Evolutionary conservation across 2,113 vertebrate species (phyloP).

Genomic region (Pseudorectes ferrugineus): DNA sequence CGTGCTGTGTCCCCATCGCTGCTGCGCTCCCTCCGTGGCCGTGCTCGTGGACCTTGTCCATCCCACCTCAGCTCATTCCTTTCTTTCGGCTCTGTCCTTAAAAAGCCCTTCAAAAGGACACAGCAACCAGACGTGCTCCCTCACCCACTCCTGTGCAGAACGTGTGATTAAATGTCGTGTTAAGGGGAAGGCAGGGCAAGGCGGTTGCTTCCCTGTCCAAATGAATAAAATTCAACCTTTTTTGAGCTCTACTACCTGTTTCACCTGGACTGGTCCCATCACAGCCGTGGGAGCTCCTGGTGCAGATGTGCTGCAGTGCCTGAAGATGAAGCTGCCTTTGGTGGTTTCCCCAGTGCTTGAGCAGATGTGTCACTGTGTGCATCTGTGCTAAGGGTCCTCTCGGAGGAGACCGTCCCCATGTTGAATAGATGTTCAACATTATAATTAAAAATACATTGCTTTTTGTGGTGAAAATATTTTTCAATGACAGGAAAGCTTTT

Average conservation of each 20-base stretch:
- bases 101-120: background rate
- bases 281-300: background rate
- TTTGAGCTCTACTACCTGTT: background rate
- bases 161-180: background rate
- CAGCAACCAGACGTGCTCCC: background rate
- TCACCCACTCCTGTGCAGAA: background rate
- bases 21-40: background rate
- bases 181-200: background rate
- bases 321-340: background rate
- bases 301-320: background rate
- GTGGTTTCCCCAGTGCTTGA: background rate
- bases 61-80: background rate
- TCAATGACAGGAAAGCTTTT: background rate
- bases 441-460: background rate
- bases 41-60: fast-evolving
- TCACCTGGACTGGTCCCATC: background rate
- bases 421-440: background rate
- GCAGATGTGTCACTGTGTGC: background rate
- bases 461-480: slow-evolving; percentile 8
- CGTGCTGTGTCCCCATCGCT: fast-evolving
- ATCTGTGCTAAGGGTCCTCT: background rate
- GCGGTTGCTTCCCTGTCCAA: fast-evolving
- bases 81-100: background rate
- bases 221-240: background rate
- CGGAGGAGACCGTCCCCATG: background rate